Evolutionary conservation across 1,140 invertebrate genomes (phyloP).

Genomic region (Neotoxoptera formosana): DNA sequence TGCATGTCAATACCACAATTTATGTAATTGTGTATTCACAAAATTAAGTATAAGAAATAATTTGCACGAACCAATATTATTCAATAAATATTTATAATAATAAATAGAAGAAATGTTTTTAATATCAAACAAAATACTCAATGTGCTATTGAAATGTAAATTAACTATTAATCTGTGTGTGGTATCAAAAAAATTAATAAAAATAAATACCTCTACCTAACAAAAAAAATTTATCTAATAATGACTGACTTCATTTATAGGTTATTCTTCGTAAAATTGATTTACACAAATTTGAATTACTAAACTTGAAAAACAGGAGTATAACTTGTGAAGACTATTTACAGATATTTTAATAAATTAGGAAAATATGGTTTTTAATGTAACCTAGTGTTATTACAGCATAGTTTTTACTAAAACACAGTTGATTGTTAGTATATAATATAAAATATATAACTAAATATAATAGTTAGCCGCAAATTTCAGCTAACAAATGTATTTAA

Average conservation of each 20-base stretch:
- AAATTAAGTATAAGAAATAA: no score
- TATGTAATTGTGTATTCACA: no score
- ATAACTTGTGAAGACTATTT: not conserved
- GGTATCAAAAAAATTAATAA: no score
- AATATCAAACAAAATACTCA: not conserved
- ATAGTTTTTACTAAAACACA: not conserved
- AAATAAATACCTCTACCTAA: no score
- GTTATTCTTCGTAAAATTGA: not conserved
- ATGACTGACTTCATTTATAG: no score
- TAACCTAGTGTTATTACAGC: not conserved
- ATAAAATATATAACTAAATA: not conserved
- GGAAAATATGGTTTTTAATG: not conserved
- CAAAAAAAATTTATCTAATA: no score
- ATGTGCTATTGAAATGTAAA: no score
- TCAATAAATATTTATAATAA: no score
- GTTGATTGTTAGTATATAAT: not conserved
- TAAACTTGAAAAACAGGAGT: not conserved
- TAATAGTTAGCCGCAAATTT: not conserved
- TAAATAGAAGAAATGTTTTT: no score
- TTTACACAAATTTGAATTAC: not conserved
- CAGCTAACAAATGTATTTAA: not conserved
- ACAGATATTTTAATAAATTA: not conserved
- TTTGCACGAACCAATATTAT: no score
- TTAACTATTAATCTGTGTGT: not conserved
- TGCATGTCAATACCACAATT: no score